Conservation (phyloP, 2,797 vertebrate genomes). For the Orientallactaga sibirica region DNA sequence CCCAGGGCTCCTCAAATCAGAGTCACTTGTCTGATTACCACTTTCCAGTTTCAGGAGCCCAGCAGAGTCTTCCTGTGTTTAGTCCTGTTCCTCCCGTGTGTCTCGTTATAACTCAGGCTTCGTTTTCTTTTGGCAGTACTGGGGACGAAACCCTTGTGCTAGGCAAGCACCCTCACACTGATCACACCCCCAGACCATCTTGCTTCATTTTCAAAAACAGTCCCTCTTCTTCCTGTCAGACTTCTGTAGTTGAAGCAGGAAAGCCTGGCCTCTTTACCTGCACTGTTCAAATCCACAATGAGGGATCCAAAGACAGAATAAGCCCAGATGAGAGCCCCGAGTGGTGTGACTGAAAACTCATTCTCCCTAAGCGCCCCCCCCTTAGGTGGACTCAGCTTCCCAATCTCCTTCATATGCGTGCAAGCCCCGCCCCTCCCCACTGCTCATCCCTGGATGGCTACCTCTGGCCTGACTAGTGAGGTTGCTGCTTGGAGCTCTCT, state of each 20-base stretch:
- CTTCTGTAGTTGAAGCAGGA: neutral
- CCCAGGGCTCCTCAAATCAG: neutral
- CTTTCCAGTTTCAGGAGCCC: neutral
- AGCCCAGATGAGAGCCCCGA: neutral
- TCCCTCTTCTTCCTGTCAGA: neutral
- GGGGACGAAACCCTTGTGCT: neutral
- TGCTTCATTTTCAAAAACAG: neutral
- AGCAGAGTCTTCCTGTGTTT: neutral
- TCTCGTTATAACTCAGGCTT: neutral
- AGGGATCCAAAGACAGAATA: neutral
- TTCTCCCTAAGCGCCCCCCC: neutral
- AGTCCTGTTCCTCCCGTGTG: neutral
- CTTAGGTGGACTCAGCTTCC: neutral
- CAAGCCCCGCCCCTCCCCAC: neutral
- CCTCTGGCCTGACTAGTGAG: constrained; percentile 60
- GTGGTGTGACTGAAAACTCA: neutral
- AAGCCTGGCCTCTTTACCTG: neutral
- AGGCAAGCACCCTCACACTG: neutral
- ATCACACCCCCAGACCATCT: neutral
- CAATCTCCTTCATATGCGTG: neutral
- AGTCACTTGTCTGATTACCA: neutral
- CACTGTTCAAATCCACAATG: neutral
- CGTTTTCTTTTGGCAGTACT: neutral
- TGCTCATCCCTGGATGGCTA: neutral
- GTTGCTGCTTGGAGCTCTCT: constrained; percentile 62